Percentiles rank a stretch among this genome's conserved stretches.
These are phyloP conservation scores for Antidorcas marsupialis DNA, from an alignment of 2,113 vertebrate species.

Conservation along the genomic window DNA sequence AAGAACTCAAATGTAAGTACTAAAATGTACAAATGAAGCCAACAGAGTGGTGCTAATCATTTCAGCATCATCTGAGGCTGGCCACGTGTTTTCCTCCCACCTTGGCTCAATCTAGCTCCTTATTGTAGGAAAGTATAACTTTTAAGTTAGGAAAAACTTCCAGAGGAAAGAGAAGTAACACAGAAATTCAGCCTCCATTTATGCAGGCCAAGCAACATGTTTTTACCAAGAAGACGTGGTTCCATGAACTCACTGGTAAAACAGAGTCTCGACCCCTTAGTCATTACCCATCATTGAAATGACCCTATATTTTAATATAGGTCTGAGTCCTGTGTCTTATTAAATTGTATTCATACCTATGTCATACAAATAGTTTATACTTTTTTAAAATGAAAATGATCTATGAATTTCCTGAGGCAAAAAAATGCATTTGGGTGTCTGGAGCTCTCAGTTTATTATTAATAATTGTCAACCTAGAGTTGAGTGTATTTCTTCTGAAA, in stretches of 20 bases:
- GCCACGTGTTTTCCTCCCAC: neutral
- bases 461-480: neutral
- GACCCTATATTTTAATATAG: neutral
- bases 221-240: neutral
- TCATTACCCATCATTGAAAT: constrained; percentile 5
- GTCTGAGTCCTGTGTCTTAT: neutral
- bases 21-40: neutral
- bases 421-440: neutral
- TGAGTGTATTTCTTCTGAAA: neutral
- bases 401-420: neutral
- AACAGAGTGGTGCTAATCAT: neutral
- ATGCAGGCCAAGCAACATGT: neutral
- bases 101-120: neutral
- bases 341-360: neutral
- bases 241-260: neutral
- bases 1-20: neutral
- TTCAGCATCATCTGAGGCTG: neutral
- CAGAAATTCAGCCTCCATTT: neutral
- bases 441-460: neutral
- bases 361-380: neutral
- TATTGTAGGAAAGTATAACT: neutral
- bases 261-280: neutral
- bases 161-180: neutral
- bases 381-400: neutral
- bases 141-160: neutral